Conservation (phyloP, 2,888 invertebrate species). For the Temnothorax rugatulus region DNA sequence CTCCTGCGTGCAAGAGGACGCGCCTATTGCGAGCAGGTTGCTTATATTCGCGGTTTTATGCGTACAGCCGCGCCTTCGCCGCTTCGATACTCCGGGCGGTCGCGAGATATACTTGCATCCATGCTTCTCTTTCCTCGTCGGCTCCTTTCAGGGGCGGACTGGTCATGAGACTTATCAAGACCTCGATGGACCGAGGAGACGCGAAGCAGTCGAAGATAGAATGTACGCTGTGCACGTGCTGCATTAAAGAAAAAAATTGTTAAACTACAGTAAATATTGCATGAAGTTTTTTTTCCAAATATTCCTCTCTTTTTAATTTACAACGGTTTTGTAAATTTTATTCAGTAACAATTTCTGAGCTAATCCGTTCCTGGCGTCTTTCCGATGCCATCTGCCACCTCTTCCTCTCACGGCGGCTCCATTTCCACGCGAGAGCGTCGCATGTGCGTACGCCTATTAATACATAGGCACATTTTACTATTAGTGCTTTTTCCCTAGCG, state of each 20-base stretch:
- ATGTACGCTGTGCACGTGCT: neutral
- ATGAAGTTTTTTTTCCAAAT: neutral
- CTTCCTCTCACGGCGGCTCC: conserved; percentile 15
- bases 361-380: conserved; percentile 18
- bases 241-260: neutral
- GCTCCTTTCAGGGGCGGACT: conserved; percentile 30
- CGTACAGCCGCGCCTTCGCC: conserved; percentile 73
- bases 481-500: conserved; percentile 38
- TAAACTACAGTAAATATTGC: neutral
- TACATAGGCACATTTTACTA: conserved; percentile 53
- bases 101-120: conserved; percentile 51
- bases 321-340: neutral
- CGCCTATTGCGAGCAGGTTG: conserved; percentile 75
- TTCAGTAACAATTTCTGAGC: neutral
- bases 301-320: neutral
- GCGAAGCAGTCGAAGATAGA: neutral
- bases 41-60: conserved; percentile 77
- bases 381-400: conserved; percentile 21
- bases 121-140: conserved; percentile 43
- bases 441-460: conserved; percentile 43
- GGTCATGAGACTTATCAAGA: neutral
- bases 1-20: conserved; percentile 60
- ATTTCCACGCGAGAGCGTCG: conserved; percentile 38
- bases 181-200: neutral
- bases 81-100: conserved; percentile 65